Base-by-base conservation (phyloP, 1,140 invertebrate species). In the Drosophila rufa region DNA sequence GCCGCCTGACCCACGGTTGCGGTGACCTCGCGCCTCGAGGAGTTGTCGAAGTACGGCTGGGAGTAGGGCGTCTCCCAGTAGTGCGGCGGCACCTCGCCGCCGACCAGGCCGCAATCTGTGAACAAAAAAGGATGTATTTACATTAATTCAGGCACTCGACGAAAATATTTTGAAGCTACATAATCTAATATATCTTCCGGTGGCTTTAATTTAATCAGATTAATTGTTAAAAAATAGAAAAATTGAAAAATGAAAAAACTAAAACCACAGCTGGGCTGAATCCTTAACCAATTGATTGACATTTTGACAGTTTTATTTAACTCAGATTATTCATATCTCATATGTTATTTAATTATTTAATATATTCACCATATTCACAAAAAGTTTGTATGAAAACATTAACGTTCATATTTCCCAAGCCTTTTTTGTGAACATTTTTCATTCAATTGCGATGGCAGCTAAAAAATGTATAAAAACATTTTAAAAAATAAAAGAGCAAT, bases 41-140 rank as follows among this genome's bases (percentile, higher is more conserved):
- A 96, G 94, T 97, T 97, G 94, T 98, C 97, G 93, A 98, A 98
- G 94, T 97, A 97, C 30, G 97, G 97, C 92, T 97, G 96, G 61
- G 96, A 96, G 87, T 97, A 96, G 4, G 96, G 95, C 22, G 91
- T 93, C 65, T 93, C 92, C 92, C 92, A 93, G 70, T 92, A 92
- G 62, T 92, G 92, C 56, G 92, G 92, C 58, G 90, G 92, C 74
- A 92, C 92, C 74, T 92, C 92, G 58, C 92, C 83, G 77, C 84
- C 82, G 69, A 92, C 89, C 75, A 85, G 45, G 68, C 86, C 75
- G 68, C 82, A 90, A 61, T 92, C 92, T 92, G 78, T 19, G 57
- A 65, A 65, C 17, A 64, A 57, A 70, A 77, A 53, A 50, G 50
- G 36, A 59, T 58, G 46, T 42, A 60, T 47, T 22, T 14, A 19